Base-by-base conservation (phyloP, 2,888 invertebrate genomes). In the Conops quadrifasciatus region DNA sequence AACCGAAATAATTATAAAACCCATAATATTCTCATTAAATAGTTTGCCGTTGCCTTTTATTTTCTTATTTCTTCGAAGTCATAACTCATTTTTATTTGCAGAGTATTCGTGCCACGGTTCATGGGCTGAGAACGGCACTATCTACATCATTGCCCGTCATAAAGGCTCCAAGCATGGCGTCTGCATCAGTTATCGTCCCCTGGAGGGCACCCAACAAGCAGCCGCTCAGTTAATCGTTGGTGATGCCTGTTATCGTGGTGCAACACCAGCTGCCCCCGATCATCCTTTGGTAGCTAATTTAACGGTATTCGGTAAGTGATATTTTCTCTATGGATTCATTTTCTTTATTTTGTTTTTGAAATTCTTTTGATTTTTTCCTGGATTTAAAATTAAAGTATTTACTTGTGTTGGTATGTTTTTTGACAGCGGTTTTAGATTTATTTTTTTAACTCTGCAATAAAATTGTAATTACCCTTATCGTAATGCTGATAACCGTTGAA, bases 91-190 rank as follows among this genome's bases (percentile, higher is more conserved):
- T 26, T 56, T 19, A 24, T 28, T 28, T 76, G 21, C 87, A 94
- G 95, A 93, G 72, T 95, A 95, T 87, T 93, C 93, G 53, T 95
- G 95, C 85, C 95, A 95, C 85, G 95, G 95, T 66, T 91, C 93
- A 60, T 95, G 95, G 95, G 91, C 92, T 80, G 95, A 95, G 85
- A 92, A 92, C 83, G 93, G 93, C 76, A 93, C 93, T 69, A 92
- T 93, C 82, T 95, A 92, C 86, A 91, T 95, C 78, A 94, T 95
- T 84, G 86, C 86, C 21, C 79, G 83, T 43, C 86, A 86, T 76
- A 82, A 82, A 75, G 85, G 84, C 69, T 83, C 84, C 62, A 84
- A 85, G 75, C 86, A 86, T 72, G 85, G 85, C 63, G 86, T 86
- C 43, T 86, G 86, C 75, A 82, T 86, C 70, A 86, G 82, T 73